These are phyloP conservation scores for Wiebesia pumilae DNA, from an alignment of 1,140 invertebrate species.

Conservation along the genomic window DNA sequence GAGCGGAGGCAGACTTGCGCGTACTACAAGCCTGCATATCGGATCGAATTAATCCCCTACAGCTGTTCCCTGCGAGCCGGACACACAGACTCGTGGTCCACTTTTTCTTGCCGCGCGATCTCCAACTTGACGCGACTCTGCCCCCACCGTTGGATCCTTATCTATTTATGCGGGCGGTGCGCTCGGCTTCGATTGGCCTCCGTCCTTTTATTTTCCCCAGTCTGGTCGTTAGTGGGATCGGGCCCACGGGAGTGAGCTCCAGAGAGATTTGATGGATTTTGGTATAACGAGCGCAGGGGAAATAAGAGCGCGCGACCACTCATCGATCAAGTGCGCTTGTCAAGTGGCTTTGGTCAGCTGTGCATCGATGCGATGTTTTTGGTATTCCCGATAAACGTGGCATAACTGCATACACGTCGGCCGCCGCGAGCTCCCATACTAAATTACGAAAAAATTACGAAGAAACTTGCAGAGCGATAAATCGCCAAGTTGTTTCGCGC, in stretches of 20 bases:
- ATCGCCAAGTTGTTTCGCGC: background rate
- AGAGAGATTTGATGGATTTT: background rate
- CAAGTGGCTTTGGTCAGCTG: background rate
- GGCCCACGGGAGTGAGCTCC: background rate
- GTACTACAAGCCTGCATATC: slow-evolving; percentile 42
- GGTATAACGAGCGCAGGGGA: background rate
- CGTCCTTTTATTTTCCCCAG: no score
- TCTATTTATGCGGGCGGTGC: background rate
- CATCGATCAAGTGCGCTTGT: background rate
- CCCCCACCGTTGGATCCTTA: slow-evolving; percentile 7
- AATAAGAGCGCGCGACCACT: background rate
- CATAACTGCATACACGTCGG: background rate
- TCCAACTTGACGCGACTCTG: background rate
- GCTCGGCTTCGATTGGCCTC: background rate
- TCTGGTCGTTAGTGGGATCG: background rate
- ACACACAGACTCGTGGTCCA: background rate
- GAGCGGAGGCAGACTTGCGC: background rate
- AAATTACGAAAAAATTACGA: slow-evolving; percentile 4
- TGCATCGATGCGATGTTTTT: background rate
- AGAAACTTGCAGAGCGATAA: background rate
- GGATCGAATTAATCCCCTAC: slow-evolving; percentile 62
- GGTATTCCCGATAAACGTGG: background rate
- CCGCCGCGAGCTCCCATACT: no score
- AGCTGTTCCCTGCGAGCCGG: slow-evolving; percentile 54
- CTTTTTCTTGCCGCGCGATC: slow-evolving; percentile 1